Percentiles rank a stretch among this genome's conserved stretches.
These are phyloP conservation scores for Crocuta crocuta DNA, from an alignment of 2,113 vertebrate species.

Conservation along the genomic window DNA sequence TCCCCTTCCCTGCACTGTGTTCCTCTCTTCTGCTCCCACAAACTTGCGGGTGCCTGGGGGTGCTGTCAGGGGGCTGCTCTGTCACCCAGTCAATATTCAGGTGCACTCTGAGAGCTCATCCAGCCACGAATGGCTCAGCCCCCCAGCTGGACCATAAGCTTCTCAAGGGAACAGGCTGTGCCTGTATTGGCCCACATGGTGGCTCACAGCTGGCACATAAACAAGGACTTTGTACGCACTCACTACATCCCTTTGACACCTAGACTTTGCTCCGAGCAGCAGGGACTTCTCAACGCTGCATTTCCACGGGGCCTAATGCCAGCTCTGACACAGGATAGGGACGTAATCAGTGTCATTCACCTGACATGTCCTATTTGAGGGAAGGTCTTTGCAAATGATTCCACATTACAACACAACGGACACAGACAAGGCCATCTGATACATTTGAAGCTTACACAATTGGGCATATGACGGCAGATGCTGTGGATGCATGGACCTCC, in stretches of 20 bases:
- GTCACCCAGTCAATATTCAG: no score
- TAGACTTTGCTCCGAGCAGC: background rate
- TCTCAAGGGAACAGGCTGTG: background rate
- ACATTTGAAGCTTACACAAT: background rate
- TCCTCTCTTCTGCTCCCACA: background rate
- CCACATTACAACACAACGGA: background rate
- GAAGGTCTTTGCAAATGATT: background rate
- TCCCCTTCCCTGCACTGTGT: accelerated
- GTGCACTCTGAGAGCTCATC: no score
- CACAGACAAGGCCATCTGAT: background rate
- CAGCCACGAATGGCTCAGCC: background rate
- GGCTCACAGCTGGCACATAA: accelerated
- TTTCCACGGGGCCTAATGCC: background rate
- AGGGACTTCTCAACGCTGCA: background rate
- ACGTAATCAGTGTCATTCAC: accelerated
- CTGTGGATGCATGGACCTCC: background rate
- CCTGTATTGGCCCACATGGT: accelerated
- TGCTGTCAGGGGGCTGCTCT: accelerated
- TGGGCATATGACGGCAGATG: accelerated
- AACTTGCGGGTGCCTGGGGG: background rate
- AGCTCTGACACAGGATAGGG: background rate
- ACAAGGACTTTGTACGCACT: accelerated
- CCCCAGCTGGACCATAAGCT: no score
- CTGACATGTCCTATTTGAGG: background rate
- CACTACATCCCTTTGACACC: background rate